Base-by-base conservation (phyloP, 2,888 invertebrate species). In the Troides aeacus region DNA sequence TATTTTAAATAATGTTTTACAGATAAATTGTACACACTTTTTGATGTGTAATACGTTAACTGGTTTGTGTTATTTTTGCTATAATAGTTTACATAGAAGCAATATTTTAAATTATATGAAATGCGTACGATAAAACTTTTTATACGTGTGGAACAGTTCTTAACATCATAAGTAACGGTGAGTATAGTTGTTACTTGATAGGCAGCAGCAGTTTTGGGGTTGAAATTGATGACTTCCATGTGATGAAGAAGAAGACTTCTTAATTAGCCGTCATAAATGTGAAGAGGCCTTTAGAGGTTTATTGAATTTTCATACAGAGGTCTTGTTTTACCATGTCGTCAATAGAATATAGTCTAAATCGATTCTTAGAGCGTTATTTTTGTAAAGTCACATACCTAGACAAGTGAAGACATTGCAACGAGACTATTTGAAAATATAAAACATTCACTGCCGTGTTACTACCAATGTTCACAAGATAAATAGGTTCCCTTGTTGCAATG, bases 1-100 rank as follows among this genome's bases (percentile, higher is more conserved):
- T 87, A 85, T 87, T 89, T 87, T 84, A 82, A 84, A 86, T 85
- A 85, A 82, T 78, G 78, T 82, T 84, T 87, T 87, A 87, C 83
- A 83, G 82, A 83, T 83, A 66, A 66, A 73, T 62, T 68, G 66
- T 73, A 69, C 74, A 77, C 78, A 80, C 83, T 74, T 80, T 84
- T 84, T 77, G 81, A 85, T 83, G 81, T 64, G 81, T 82, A 84
- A 87, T 53, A 82, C 79, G 81, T 78, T 74, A 79, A 75, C 73
- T 70, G 75, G 79, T 80, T 81, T 86, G 73, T 81, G 80, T 87
- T 85, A 77, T 82, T 86, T 86, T 87, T 84, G 85, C 86, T 84
- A 82, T 79, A 80, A 81, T 84, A 81, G 80, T 81, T 82, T 83
- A 81, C 76, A 84, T 83, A 80, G 81, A 83, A 65, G 64, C 71